Base-by-base conservation (phyloP, 1,140 invertebrate species). In the Plutomurus gul region DNA sequence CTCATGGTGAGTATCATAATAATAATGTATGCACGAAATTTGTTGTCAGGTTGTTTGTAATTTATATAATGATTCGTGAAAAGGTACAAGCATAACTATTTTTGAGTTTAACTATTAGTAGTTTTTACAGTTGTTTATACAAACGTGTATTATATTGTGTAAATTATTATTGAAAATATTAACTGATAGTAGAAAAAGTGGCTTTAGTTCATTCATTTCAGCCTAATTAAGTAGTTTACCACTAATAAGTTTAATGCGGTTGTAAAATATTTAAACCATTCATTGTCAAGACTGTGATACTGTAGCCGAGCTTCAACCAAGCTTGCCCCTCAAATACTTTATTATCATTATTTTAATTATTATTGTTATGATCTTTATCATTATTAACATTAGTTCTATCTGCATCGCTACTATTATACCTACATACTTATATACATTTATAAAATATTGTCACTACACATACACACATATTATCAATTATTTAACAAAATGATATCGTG, bases 271-370 rank as follows among this genome's bases (percentile, higher is more conserved):
- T 65, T 65, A 46, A 60, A 77, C 60, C 75, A 60, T 70, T 77
- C 43, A 77, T 77, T 77, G 60, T 77, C 51, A 77, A 77, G 75
- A 77, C 75, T 77, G 75, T 77, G 75, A 77, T 77, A 77, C 60
- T 77, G 46, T 60, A 77, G 75, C 75, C 75, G 75, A 77, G 75
- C 75, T 77, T 77, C 46, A 43, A 46, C 65, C 37, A 70, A 77
- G 65, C 51, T 65, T 77, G 60, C 51, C 51, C 75, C 65, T 65
- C 75, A 70, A 60, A 77, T 65, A 65, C 60, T 65, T 77, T 70
- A 70, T 60, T 77, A 77, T 65, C 46, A 30, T 77, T 77, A 40
- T 77, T 70, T 77, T 77, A 70, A 40, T 37, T 65, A 65, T 65
- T 16, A 65, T 40, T 70, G 65, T 77, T 70, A 40, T 77, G 25